These are phyloP conservation scores for Thermophis baileyi DNA, from an alignment of 2,113 vertebrate genomes.

Conservation along the genomic window DNA sequence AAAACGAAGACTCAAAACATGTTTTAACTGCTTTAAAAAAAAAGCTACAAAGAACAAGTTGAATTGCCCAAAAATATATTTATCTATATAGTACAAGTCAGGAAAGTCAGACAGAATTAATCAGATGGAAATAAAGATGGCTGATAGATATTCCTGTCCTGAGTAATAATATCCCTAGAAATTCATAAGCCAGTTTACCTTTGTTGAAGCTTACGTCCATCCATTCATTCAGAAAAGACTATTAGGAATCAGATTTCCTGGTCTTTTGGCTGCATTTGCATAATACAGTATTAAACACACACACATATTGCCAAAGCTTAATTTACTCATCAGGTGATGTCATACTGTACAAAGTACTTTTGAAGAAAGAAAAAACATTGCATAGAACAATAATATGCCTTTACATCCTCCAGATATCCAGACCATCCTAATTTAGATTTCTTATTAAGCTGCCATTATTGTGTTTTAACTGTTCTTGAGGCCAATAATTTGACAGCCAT, in stretches of 20 bases:
- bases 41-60: neutral
- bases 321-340: constrained; percentile 15
- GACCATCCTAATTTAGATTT: constrained; percentile 30
- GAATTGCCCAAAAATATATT: neutral
- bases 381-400: constrained; percentile 27
- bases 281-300: constrained; percentile 18
- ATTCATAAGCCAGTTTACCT: neutral
- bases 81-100: neutral
- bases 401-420: neutral
- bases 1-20: neutral
- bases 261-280: neutral
- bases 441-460: constrained; percentile 53
- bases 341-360: constrained; percentile 38
- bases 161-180: neutral
- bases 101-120: constrained; percentile 11
- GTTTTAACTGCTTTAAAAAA: neutral
- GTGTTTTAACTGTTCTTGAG: constrained; percentile 28
- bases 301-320: constrained; percentile 18
- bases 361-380: constrained; percentile 29
- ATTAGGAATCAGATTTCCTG: neutral
- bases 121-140: neutral
- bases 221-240: constrained; percentile 5
- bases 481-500: constrained; percentile 57
- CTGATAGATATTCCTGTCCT: constrained; percentile 1
- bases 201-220: neutral